Percentiles rank a stretch among this genome's conserved stretches.
These are phyloP conservation scores for Oplegnathus fasciatus DNA, from an alignment of 2,113 vertebrate species.

Conservation along the genomic window DNA sequence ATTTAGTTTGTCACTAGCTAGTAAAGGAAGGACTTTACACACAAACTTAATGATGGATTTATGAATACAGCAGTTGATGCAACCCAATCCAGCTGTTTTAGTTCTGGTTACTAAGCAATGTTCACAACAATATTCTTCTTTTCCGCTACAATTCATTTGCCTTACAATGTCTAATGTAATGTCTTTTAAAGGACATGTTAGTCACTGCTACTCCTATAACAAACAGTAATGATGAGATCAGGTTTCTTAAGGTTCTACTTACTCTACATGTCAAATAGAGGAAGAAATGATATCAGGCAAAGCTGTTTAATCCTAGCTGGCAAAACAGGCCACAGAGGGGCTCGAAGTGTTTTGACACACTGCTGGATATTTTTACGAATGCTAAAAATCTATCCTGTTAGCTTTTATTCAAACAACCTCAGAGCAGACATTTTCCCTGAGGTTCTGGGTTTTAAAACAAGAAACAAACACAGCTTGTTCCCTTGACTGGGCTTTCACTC, in stretches of 20 bases:
- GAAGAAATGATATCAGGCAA: slow-evolving; percentile 2
- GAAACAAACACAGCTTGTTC: not conserved
- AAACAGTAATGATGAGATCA: not conserved
- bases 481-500: not conserved
- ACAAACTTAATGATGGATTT: not conserved
- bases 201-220: not conserved
- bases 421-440: not conserved
- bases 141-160: slow-evolving; percentile 5
- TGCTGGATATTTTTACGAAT: no score
- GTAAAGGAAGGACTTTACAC: not conserved
- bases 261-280: slow-evolving; percentile 25
- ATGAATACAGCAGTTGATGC: not conserved
- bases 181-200: slow-evolving; percentile 5
- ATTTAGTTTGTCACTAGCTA: not conserved
- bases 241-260: not conserved
- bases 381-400: not conserved
- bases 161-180: slow-evolving; percentile 20
- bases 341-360: slow-evolving; percentile 35
- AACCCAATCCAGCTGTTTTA: not conserved
- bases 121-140: slow-evolving; percentile 10
- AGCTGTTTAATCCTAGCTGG: not conserved
- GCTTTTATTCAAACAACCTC: slow-evolving; percentile 15
- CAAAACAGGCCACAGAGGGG: slow-evolving; percentile 1
- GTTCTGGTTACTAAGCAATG: slow-evolving; percentile 7
- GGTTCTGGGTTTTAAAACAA: slow-evolving; percentile 11